Evolutionary conservation across 2,888 invertebrate species (phyloP).

Genomic region (Catocala nupta): DNA sequence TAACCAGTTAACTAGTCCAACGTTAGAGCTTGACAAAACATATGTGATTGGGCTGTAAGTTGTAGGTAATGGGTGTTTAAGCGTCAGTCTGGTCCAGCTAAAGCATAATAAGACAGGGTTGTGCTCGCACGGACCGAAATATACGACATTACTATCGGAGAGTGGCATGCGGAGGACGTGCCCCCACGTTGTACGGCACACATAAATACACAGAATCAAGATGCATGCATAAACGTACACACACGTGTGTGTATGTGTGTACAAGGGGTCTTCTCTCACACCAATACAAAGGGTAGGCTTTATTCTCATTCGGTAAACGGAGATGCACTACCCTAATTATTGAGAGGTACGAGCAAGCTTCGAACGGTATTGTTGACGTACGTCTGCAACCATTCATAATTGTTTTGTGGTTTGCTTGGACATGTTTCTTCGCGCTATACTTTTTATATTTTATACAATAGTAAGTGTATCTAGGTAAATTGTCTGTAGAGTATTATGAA

Average conservation of each 20-base stretch:
- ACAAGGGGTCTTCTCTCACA: slow-evolving; percentile 63
- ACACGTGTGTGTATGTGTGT: slow-evolving; percentile 56
- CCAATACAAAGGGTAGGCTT: slow-evolving; percentile 79
- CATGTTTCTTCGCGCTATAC: slow-evolving; percentile 15
- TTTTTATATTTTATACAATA: neutral
- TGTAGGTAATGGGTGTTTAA: slow-evolving; percentile 19
- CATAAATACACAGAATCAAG: slow-evolving; percentile 75
- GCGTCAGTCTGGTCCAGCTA: slow-evolving; percentile 35
- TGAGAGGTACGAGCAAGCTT: slow-evolving; percentile 72
- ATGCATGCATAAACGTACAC: slow-evolving; percentile 65
- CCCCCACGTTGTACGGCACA: slow-evolving; percentile 60
- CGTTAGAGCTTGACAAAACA: neutral
- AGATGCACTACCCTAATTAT: slow-evolving; percentile 90
- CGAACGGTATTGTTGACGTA: slow-evolving; percentile 67
- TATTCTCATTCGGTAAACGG: slow-evolving; percentile 82
- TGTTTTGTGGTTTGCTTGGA: slow-evolving; percentile 45
- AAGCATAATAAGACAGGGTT: slow-evolving; percentile 71
- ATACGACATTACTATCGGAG: slow-evolving; percentile 78
- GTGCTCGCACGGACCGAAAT: slow-evolving; percentile 73
- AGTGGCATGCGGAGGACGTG: slow-evolving; percentile 73
- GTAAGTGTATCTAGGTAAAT: neutral
- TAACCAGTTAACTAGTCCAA: neutral
- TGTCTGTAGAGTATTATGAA: too few species aligned
- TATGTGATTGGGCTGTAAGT: slow-evolving; percentile 8
- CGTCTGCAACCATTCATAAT: slow-evolving; percentile 52